Evolutionary conservation across 1,140 invertebrate genomes (phyloP).

Genomic region (Drosophila parabipectinata): DNA sequence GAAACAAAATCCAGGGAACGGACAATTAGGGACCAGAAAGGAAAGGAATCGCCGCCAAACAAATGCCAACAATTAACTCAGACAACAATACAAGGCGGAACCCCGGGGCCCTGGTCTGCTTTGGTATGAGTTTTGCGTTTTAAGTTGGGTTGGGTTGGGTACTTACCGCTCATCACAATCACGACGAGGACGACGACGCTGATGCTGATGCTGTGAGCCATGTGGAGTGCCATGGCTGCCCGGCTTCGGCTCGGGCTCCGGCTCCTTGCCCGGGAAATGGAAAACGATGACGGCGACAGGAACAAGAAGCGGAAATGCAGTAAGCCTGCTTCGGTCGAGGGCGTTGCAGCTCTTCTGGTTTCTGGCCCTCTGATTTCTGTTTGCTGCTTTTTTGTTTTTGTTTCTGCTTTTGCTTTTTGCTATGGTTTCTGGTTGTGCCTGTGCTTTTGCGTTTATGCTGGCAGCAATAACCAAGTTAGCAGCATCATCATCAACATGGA

Average conservation of each 20-base stretch:
- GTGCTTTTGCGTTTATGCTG: constrained; percentile 51
- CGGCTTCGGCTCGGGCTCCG: constrained; percentile 1
- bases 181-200: constrained; percentile 64
- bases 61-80: constrained; percentile 76
- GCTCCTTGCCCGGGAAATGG: constrained; percentile 17
- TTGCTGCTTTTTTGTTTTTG: constrained; percentile 16
- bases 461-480: constrained; percentile 79
- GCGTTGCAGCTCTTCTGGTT: constrained; percentile 28
- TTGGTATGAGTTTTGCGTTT: not conserved
- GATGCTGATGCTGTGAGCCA: constrained; percentile 63
- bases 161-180: constrained; percentile 80
- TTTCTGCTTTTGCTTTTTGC: constrained; percentile 28
- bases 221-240: constrained; percentile 57
- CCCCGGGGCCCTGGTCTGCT: constrained; percentile 8
- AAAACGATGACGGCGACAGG: constrained; percentile 50
- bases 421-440: constrained; percentile 21
- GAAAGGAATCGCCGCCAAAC: constrained; percentile 58
- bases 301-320: constrained; percentile 78
- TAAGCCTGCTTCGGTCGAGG: constrained; percentile 48
- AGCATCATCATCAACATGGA: constrained; percentile 70
- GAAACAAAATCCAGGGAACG: constrained; percentile 60
- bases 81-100: constrained; percentile 65
- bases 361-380: constrained; percentile 24
- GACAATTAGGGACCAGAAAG: constrained; percentile 32
- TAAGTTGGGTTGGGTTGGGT: not conserved